phyloP scores from a whole-genome alignment of 2,113 vertebrate species.

The Ptyas mucosa region DNA sequence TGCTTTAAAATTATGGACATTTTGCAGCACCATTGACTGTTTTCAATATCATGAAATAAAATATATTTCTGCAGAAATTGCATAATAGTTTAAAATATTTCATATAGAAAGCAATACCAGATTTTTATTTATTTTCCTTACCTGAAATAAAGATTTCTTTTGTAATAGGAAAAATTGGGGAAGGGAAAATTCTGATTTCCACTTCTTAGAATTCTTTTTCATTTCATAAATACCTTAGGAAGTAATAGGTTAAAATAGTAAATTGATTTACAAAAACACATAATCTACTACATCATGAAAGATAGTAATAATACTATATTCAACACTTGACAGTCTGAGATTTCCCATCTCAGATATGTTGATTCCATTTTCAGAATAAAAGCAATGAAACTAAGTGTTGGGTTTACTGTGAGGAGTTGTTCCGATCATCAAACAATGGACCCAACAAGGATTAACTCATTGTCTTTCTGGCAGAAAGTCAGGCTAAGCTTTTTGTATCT shows the following conservation, averaged over 20 bases:
- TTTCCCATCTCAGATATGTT: neutral
- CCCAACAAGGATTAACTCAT: neutral
- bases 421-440: neutral
- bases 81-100: neutral
- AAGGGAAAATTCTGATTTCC: neutral
- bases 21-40: neutral
- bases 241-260: neutral
- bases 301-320: neutral
- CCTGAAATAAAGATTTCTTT: neutral
- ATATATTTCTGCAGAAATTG: neutral
- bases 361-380: neutral
- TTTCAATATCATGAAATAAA: neutral
- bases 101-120: neutral
- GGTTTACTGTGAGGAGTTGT: neutral
- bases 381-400: neutral
- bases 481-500: neutral
- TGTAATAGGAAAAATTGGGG: neutral
- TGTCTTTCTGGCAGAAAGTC: neutral
- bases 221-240: constrained; percentile 19
- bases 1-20: neutral
- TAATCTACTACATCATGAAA: neutral
- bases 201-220: neutral
- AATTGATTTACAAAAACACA: neutral
- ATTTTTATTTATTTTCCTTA: neutral
- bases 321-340: neutral